phyloP scores from a whole-genome alignment of 2,888 invertebrate species.

The Fragum fragum region DNA sequence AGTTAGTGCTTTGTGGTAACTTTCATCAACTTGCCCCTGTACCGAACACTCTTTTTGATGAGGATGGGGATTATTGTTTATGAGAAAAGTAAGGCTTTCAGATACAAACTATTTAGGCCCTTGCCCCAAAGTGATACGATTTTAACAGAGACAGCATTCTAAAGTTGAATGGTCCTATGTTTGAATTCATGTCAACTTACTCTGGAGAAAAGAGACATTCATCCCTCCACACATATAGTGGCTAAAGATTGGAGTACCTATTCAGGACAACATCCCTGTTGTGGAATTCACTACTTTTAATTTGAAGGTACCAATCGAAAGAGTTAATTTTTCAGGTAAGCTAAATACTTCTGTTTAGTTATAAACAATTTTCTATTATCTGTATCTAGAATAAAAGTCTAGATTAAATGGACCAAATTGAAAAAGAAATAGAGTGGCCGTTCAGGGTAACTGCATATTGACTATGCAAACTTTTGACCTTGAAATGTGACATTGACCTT shows the following conservation, averaged over 20 bases:
- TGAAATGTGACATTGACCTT: background rate
- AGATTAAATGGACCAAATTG: background rate
- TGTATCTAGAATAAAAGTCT: background rate
- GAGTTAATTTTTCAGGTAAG: conserved; percentile 43
- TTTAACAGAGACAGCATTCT: conserved; percentile 34
- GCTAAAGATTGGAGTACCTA: conserved; percentile 46
- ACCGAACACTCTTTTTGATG: conserved; percentile 36
- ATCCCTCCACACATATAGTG: conserved; percentile 23
- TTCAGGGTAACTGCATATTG: too few relatives aligned
- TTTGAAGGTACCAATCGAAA: conserved; percentile 23
- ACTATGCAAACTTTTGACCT: too few relatives aligned
- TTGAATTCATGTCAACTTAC: conserved; percentile 30
- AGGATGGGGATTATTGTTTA: conserved; percentile 45
- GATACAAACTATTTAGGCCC: conserved; percentile 1
- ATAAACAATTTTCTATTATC: background rate
- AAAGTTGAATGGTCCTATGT: conserved; percentile 13
- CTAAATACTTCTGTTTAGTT: background rate
- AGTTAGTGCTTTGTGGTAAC: conserved; percentile 47
- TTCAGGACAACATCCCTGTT: conserved; percentile 23
- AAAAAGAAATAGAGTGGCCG: background rate
- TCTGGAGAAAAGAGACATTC: conserved; percentile 29
- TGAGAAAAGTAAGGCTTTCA: conserved; percentile 12
- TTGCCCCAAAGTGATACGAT: conserved; percentile 12
- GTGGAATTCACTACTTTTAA: conserved; percentile 43
- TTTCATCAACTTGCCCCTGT: conserved; percentile 55